These are phyloP conservation scores for Isichthys henryi DNA, from an alignment of 2,113 vertebrate genomes.

Conservation along the genomic window DNA sequence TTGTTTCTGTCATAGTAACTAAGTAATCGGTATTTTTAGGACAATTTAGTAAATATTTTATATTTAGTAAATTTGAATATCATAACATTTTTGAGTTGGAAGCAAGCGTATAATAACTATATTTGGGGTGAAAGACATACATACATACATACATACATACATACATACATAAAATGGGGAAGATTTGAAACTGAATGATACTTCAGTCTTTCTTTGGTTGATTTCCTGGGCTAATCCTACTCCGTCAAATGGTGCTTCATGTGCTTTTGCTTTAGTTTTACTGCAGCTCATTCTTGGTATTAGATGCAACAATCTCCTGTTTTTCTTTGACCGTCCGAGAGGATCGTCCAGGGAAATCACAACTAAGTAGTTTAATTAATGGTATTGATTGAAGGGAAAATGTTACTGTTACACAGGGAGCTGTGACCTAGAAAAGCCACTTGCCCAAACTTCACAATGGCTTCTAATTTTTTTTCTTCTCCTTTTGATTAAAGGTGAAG, in stretches of 20 bases:
- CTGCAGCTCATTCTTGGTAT: not conserved
- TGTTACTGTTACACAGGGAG: not conserved
- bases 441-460: not conserved
- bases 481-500: not conserved
- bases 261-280: not conserved
- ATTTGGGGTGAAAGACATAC: too few species aligned
- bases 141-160: too few species aligned
- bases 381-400: not conserved
- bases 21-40: too few species aligned
- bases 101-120: not conserved
- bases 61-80: not conserved
- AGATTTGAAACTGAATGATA: too few species aligned
- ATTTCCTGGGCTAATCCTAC: too few species aligned
- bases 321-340: not conserved
- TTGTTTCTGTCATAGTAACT: too few species aligned
- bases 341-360: not conserved
- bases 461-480: not conserved
- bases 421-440: not conserved
- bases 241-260: not conserved
- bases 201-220: too few species aligned
- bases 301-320: not conserved
- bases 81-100: not conserved
- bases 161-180: too few species aligned
- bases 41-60: not conserved
- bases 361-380: not conserved